phyloP scores from a whole-genome alignment of 2,797 vertebrate genomes.

The Paratrypauchen microcephalus region DNA sequence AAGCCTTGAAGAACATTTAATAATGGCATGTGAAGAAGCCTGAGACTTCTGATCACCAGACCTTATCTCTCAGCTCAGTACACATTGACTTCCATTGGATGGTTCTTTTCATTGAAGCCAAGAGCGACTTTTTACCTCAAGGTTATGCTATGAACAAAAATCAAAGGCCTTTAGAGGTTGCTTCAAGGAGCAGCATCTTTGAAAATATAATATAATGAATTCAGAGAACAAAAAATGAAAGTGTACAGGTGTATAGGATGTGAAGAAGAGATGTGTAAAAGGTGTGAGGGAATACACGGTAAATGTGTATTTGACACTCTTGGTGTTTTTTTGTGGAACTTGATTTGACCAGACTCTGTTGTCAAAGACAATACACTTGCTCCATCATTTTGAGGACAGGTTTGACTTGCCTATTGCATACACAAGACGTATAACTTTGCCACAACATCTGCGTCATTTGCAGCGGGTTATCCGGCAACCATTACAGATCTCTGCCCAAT shows the following conservation, averaged over 20 bases:
- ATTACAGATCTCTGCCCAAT: no score
- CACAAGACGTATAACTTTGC: no score
- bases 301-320: not conserved
- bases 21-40: not conserved
- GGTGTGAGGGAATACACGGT: not conserved
- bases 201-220: conserved; percentile 22
- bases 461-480: no score
- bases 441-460: no score
- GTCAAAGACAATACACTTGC: no score
- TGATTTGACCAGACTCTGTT: no score
- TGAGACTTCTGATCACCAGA: not conserved
- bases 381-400: no score
- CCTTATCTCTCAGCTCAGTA: not conserved
- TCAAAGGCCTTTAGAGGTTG: conserved; percentile 38
- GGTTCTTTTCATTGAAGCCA: conserved; percentile 27
- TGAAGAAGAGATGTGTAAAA: not conserved
- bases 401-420: no score
- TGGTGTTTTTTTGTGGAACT: no score
- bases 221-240: conserved; percentile 1
- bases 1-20: not conserved
- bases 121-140: conserved; percentile 41
- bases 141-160: conserved; percentile 38
- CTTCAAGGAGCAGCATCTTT: conserved; percentile 18
- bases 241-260: not conserved
- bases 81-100: conserved; percentile 13